Conservation (phyloP, 2,888 invertebrate genomes). For the Nomada ruficornis region DNA sequence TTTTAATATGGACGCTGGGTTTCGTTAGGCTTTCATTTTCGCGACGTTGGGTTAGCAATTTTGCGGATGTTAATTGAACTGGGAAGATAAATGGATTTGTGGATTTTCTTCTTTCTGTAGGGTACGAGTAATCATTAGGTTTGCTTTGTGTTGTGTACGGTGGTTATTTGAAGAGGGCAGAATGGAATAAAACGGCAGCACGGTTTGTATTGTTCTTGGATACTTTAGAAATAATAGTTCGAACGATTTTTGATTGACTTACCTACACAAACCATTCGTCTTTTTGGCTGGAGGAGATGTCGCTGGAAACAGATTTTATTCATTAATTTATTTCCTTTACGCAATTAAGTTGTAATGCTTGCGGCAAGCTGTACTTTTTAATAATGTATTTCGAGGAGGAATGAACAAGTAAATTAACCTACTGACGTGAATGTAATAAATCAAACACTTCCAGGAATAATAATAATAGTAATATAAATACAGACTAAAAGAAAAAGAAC, state of each 20-base stretch:
- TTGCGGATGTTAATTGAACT: too few relatives aligned
- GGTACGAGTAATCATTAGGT: not conserved
- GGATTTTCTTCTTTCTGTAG: not conserved
- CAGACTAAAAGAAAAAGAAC: too few relatives aligned
- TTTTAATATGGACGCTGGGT: not conserved
- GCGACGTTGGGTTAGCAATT: too few relatives aligned
- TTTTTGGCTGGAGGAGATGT: conserved; percentile 89
- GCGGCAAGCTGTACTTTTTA: too few relatives aligned
- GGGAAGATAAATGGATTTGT: not conserved
- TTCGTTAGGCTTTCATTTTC: not conserved
- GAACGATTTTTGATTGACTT: conserved; percentile 71
- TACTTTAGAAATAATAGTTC: not conserved
- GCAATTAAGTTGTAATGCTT: too few relatives aligned
- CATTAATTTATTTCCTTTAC: not conserved
- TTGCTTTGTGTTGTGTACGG: too few relatives aligned
- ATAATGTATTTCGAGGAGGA: too few relatives aligned
- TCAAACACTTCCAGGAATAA: too few relatives aligned
- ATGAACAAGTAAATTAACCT: too few relatives aligned
- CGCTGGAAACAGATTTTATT: conserved; percentile 74
- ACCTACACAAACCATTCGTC: conserved; percentile 96
- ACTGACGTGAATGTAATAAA: too few relatives aligned
- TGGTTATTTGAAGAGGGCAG: too few relatives aligned
- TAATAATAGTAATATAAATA: too few relatives aligned
- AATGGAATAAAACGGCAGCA: conserved; percentile 1
- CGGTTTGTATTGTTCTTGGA: not conserved